These are phyloP conservation scores for Macroramphosus scolopax DNA, from an alignment of 2,797 vertebrate species.

Conservation along the genomic window DNA sequence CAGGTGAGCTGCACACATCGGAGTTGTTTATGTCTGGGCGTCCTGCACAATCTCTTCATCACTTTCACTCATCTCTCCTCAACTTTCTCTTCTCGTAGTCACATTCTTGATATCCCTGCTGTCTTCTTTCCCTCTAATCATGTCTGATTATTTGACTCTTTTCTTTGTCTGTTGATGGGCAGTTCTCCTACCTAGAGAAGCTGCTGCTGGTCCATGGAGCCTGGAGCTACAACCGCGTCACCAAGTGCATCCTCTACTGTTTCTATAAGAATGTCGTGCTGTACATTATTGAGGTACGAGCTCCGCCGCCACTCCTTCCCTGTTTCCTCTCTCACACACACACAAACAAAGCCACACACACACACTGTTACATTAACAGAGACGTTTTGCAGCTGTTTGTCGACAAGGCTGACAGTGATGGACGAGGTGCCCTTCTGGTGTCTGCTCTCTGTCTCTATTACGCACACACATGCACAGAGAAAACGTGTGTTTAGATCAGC, in stretches of 20 bases:
- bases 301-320: conserved; percentile 26
- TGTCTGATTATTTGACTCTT: not conserved
- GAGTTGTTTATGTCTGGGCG: conserved; percentile 34
- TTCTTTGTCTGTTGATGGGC: conserved; percentile 6
- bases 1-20: conserved; percentile 79
- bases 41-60: conserved; percentile 34
- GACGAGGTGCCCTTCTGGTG: conserved; percentile 75
- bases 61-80: conserved; percentile 10
- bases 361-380: conserved; percentile 69
- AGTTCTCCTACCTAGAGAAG: conserved; percentile 96
- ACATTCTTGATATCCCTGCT: conserved; percentile 12
- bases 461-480: conserved; percentile 27
- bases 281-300: conserved; percentile 97
- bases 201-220: conserved; percentile 94
- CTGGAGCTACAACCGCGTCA: conserved; percentile 98
- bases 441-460: conserved; percentile 76
- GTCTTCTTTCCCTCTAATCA: conserved; percentile 3
- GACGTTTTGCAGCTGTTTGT: conserved; percentile 81
- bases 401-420: conserved; percentile 77
- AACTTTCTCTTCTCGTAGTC: conserved; percentile 7
- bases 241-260: conserved; percentile 98
- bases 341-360: conserved; percentile 37
- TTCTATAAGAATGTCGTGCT: conserved; percentile 99
- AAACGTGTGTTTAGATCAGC: conserved; percentile 56
- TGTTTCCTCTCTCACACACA: conserved; percentile 12